Evolutionary conservation across 2,888 invertebrate species (phyloP).

Genomic region (Thera britannica): DNA sequence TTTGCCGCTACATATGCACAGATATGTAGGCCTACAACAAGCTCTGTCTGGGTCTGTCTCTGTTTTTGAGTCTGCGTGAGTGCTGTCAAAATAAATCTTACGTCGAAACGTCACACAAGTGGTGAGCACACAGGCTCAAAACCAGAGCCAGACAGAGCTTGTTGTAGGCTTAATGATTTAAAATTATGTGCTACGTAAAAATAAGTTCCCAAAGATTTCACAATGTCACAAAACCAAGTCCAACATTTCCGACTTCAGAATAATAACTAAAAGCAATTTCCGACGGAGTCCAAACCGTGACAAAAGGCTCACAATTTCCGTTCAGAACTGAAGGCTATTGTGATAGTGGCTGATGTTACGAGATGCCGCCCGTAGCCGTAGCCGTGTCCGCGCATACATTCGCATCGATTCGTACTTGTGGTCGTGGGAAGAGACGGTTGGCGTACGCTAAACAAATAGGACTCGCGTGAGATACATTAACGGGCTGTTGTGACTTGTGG

Average conservation of each 20-base stretch:
- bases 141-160: too few relatives aligned
- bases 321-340: constrained; percentile 18
- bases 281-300: constrained; percentile 10
- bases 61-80: too few relatives aligned
- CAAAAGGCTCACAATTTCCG: constrained; percentile 21
- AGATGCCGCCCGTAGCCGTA: not conserved
- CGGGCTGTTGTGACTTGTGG: not conserved
- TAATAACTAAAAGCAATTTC: not conserved
- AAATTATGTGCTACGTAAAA: too few relatives aligned
- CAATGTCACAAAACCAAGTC: not conserved
- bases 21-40: too few relatives aligned
- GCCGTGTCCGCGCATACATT: constrained; percentile 18
- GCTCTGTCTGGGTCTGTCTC: too few relatives aligned
- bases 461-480: constrained; percentile 18
- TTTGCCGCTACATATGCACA: too few relatives aligned
- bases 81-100: too few relatives aligned
- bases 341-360: constrained; percentile 16
- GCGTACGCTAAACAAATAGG: constrained; percentile 12
- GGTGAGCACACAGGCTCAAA: too few relatives aligned
- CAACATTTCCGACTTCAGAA: not conserved
- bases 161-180: too few relatives aligned
- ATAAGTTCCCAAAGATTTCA: not conserved
- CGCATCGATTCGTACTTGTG: constrained; percentile 18
- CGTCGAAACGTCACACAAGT: too few relatives aligned
- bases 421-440: constrained; percentile 20